Conservation (phyloP, 2,113 vertebrate genomes). For the Arizona elegans region DNA sequence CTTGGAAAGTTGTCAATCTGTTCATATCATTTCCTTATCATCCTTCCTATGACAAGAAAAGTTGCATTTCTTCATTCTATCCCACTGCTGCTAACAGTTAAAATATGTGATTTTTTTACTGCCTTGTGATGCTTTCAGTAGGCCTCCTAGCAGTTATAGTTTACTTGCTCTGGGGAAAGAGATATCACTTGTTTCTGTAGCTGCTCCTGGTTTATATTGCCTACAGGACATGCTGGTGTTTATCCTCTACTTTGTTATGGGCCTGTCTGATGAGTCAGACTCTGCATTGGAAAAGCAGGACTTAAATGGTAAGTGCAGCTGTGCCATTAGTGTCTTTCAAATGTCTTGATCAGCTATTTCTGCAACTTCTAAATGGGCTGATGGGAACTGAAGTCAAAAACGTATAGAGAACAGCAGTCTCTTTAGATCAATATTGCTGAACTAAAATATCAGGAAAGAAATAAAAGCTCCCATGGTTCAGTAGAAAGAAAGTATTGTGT, state of each 20-base stretch:
- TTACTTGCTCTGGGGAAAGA: background rate
- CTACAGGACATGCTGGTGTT: accelerated
- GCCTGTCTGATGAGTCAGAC: background rate
- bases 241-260: conserved; percentile 22
- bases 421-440: background rate
- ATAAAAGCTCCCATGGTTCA: background rate
- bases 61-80: conserved; percentile 13
- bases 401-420: background rate
- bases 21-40: conserved; percentile 37
- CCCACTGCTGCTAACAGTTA: conserved; percentile 26
- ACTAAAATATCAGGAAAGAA: background rate
- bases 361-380: background rate
- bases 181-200: conserved; percentile 23
- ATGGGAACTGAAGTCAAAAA: background rate
- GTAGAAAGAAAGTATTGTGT: background rate
- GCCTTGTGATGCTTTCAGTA: conserved; percentile 12
- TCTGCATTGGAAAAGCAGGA: background rate
- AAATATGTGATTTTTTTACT: conserved; percentile 37
- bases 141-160: conserved; percentile 13
- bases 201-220: background rate
- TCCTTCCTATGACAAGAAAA: background rate
- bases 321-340: background rate
- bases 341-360: background rate
- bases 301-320: background rate
- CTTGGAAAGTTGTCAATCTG: conserved; percentile 32